These are phyloP conservation scores for Drosophila lutescens DNA, from an alignment of 2,888 invertebrate species.

Conservation along the genomic window DNA sequence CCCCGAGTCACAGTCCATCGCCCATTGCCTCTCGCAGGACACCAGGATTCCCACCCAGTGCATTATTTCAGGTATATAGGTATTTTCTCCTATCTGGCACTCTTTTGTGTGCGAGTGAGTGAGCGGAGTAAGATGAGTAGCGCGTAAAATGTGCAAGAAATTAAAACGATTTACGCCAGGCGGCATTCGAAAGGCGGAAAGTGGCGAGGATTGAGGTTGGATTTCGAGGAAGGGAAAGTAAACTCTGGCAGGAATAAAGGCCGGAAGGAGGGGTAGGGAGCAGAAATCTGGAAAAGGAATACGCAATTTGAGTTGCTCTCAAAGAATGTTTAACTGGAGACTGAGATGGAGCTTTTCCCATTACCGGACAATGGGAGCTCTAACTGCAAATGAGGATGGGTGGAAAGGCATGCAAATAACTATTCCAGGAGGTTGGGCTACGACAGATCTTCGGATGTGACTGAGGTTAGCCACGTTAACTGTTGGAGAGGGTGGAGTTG, in stretches of 20 bases:
- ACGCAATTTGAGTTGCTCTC: slow-evolving; percentile 42
- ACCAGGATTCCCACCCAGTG: neutral
- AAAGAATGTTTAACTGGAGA: slow-evolving; percentile 24
- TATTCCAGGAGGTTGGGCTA: slow-evolving; percentile 8
- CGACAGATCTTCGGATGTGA: slow-evolving; percentile 5
- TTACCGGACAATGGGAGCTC: slow-evolving; percentile 33
- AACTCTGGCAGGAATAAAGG: slow-evolving; percentile 27
- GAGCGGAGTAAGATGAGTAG: slow-evolving; percentile 46
- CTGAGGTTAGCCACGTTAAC: neutral
- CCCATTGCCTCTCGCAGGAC: slow-evolving; percentile 51
- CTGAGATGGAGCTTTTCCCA: slow-evolving; percentile 18
- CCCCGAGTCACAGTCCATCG: slow-evolving; percentile 42
- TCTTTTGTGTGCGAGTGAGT: slow-evolving; percentile 25
- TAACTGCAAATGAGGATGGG: neutral
- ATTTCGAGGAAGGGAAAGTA: slow-evolving; percentile 5
- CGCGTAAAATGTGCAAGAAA: slow-evolving; percentile 68
- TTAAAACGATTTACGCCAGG: slow-evolving; percentile 66
- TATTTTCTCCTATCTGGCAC: slow-evolving; percentile 13
- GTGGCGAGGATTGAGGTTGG: slow-evolving; percentile 16
- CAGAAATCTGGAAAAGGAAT: slow-evolving; percentile 51
- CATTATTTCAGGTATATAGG: slow-evolving; percentile 2
- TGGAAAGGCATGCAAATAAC: slow-evolving; percentile 30
- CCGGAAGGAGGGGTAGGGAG: slow-evolving; percentile 10
- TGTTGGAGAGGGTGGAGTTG: neutral
- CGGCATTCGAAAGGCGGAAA: slow-evolving; percentile 19